phyloP scores from a whole-genome alignment of 1,140 invertebrate species.

The Papilio machaon region DNA sequence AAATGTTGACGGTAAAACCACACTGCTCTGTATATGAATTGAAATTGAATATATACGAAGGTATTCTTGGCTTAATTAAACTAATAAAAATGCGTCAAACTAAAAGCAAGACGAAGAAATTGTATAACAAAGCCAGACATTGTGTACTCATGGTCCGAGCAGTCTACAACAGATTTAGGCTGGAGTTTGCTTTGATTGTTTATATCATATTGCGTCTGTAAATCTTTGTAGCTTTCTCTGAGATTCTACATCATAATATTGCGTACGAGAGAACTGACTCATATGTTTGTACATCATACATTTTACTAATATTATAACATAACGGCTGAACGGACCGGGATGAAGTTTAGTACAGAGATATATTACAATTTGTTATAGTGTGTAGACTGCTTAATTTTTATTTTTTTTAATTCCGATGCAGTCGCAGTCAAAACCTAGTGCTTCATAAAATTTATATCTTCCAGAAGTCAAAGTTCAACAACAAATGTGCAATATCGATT shows the following conservation, averaged over 20 bases:
- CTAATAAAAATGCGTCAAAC: background rate
- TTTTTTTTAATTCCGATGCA: background rate
- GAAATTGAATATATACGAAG: background rate
- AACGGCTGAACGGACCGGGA: background rate
- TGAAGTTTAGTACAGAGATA: background rate
- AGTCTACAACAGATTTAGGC: background rate
- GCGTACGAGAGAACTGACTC: conserved; percentile 7
- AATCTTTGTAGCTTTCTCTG: background rate
- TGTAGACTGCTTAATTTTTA: background rate
- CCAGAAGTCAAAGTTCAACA: background rate
- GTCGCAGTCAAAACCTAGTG: background rate
- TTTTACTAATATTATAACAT: background rate
- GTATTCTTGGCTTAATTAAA: background rate
- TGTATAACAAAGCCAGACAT: background rate
- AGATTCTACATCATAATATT: conserved; percentile 5
- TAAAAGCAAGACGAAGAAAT: background rate
- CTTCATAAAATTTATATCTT: background rate
- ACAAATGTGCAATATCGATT: conserved; percentile 11
- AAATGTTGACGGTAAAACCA: conserved; percentile 12
- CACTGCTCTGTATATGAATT: conserved; percentile 10
- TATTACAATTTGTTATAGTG: background rate
- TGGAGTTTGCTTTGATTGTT: background rate
- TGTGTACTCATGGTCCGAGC: background rate
- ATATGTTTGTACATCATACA: background rate
- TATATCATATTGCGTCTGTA: background rate